A percentile compares a stretch with the other conserved stretches of the same genome.
These are phyloP conservation scores for Malurus alboscapulatus DNA, from an alignment of 2,113 vertebrate species.

Conservation along the genomic window DNA sequence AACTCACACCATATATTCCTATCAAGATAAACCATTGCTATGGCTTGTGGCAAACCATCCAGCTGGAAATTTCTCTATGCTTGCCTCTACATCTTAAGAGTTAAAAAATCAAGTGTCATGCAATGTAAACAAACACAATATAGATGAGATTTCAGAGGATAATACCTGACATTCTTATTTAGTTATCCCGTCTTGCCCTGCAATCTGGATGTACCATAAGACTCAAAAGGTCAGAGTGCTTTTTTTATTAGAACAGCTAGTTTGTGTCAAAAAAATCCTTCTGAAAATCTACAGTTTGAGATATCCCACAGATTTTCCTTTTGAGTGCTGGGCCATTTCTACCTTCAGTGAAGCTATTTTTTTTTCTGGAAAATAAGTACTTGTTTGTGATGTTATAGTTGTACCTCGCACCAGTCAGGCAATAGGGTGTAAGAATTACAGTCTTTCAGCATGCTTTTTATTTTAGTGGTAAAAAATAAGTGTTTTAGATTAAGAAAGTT, in stretches of 20 bases:
- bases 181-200: not conserved
- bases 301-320: not conserved
- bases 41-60: not conserved
- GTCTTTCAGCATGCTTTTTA: not conserved
- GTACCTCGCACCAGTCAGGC: not conserved
- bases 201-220: not conserved
- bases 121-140: not conserved
- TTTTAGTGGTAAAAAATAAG: not conserved
- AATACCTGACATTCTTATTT: not conserved
- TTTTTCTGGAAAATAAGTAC: not conserved
- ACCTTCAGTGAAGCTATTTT: not conserved
- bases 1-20: not conserved
- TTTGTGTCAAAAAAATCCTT: not conserved
- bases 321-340: not conserved
- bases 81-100: not conserved
- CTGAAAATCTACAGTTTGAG: not conserved
- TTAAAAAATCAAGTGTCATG: not conserved
- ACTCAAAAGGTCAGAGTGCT: not conserved
- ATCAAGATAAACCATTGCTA: not conserved
- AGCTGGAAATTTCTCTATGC: not conserved
- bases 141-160: not conserved
- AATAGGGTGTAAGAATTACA: not conserved
- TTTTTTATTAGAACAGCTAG: not conserved
- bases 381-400: not conserved
- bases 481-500: not conserved